Evolutionary conservation across 2,888 invertebrate genomes (phyloP).

Genomic region (Lordiphosa andalusiaca): DNA sequence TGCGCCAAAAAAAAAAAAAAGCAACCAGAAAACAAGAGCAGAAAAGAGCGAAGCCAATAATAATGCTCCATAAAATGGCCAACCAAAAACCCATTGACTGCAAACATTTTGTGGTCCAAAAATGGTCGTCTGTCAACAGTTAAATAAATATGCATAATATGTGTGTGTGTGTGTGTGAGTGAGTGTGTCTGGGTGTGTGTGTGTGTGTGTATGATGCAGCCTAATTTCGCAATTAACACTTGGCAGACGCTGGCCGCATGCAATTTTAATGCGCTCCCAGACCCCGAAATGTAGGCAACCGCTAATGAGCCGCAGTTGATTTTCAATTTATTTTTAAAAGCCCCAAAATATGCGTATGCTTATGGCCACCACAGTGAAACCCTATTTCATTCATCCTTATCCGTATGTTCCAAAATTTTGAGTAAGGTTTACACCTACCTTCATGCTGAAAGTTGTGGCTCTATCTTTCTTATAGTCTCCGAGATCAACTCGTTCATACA

Average conservation of each 20-base stretch:
- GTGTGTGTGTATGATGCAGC: conserved; percentile 29
- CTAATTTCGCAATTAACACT: conserved; percentile 54
- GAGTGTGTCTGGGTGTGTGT: conserved; percentile 7
- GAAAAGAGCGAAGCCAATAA: conserved; percentile 26
- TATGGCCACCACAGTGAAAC: conserved; percentile 30
- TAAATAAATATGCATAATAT: conserved; percentile 37
- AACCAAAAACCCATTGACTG: conserved; percentile 43
- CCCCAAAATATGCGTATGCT: conserved; percentile 33
- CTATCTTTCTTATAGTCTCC: too few relatives aligned
- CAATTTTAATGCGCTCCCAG: conserved; percentile 4
- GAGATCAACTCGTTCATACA: too few relatives aligned
- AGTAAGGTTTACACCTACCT: too few relatives aligned
- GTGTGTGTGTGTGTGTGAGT: conserved; percentile 19
- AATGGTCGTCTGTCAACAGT: conserved; percentile 38
- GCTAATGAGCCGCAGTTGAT: conserved; percentile 65
- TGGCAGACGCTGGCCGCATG: conserved; percentile 13
- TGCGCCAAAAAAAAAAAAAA: conserved; percentile 56
- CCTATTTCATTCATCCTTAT: too few relatives aligned
- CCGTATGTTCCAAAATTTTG: too few relatives aligned
- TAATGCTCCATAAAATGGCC: conserved; percentile 54
- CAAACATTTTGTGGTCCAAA: conserved; percentile 61
- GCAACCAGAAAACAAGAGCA: conserved; percentile 11
- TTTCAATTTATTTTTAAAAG: conserved; percentile 64
- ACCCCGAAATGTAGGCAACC: conserved; percentile 34
- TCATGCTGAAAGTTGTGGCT: too few relatives aligned